These are phyloP conservation scores for Apodemia mormo DNA, from an alignment of 2,888 invertebrate genomes.

Conservation along the genomic window DNA sequence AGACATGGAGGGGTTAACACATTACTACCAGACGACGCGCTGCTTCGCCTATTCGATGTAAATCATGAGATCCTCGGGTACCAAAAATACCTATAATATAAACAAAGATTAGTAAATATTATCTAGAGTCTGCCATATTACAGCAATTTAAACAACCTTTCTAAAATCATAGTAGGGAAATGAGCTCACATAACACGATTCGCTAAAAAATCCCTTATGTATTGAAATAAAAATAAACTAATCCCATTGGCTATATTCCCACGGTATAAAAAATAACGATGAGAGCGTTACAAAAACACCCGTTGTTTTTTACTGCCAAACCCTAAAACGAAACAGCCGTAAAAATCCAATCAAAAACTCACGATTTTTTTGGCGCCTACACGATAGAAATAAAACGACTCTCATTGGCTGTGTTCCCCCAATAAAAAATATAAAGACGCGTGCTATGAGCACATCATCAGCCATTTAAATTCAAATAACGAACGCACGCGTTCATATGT, in stretches of 20 bases:
- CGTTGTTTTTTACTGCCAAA: conserved; percentile 1
- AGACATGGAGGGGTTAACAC: no score
- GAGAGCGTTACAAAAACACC: conserved; percentile 31
- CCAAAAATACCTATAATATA: no score
- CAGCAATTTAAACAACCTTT: no score
- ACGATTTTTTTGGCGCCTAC: background rate
- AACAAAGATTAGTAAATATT: no score
- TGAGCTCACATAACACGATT: conserved; percentile 33
- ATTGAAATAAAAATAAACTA: conserved; percentile 55
- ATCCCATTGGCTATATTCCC: conserved; percentile 64
- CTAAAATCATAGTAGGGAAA: no score
- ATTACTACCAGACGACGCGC: no score
- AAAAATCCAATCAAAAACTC: conserved; percentile 11
- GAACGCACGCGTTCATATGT: conserved; percentile 63
- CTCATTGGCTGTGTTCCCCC: conserved; percentile 65
- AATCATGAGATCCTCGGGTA: no score
- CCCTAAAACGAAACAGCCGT: background rate
- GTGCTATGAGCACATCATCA: conserved; percentile 64
- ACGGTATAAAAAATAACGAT: conserved; percentile 75
- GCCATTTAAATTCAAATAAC: conserved; percentile 70
- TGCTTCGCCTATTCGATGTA: no score
- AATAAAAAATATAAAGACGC: conserved; percentile 77
- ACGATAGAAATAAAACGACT: conserved; percentile 46
- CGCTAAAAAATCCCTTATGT: conserved; percentile 70
- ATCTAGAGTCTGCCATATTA: no score